Conservation (phyloP, 1,140 invertebrate genomes). For the Aphaenogaster floridana region DNA sequence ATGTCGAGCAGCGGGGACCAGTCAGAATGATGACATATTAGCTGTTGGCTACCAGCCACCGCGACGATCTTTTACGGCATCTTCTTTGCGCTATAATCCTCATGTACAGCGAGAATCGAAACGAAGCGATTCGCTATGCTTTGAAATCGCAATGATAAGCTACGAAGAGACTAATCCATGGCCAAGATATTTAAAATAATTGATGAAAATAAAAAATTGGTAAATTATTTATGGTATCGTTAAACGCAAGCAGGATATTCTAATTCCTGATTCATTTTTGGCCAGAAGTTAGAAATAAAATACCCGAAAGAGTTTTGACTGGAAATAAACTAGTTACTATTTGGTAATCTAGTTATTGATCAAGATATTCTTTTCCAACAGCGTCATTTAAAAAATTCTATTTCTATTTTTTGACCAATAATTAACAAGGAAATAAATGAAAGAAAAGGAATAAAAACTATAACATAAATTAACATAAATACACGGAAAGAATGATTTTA, state of each 20-base stretch:
- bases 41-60: slow-evolving; percentile 43
- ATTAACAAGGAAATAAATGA: not conserved
- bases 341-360: not conserved
- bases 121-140: not conserved
- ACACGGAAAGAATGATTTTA: too few species aligned
- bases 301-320: not conserved
- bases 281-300: not conserved
- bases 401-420: not conserved
- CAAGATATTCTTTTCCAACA: not conserved
- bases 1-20: slow-evolving; percentile 12
- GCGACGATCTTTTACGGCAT: slow-evolving; percentile 20
- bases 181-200: not conserved
- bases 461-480: too few species aligned
- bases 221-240: not conserved
- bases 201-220: not conserved
- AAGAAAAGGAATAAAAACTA: too few species aligned
- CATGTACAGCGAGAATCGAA: not conserved
- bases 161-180: not conserved
- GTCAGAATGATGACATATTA: slow-evolving; percentile 73
- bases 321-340: not conserved
- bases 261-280: not conserved
- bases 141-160: not conserved
- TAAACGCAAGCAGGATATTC: not conserved
- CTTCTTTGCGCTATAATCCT: not conserved
- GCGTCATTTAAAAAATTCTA: not conserved